phyloP scores from a whole-genome alignment of 2,888 invertebrate species.

The Ophion ellenae region DNA sequence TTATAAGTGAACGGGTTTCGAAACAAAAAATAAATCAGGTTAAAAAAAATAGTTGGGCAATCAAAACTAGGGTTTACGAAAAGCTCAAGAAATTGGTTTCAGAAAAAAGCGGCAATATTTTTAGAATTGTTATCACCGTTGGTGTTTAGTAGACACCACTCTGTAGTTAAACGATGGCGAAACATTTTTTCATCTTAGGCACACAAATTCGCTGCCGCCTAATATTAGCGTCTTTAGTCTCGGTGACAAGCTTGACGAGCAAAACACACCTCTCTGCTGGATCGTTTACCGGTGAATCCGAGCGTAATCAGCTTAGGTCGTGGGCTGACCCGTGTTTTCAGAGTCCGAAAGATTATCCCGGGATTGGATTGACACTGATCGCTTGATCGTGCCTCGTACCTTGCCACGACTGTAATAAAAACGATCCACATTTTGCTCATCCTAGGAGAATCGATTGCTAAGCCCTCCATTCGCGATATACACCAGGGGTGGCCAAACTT shows the following conservation, averaged over 20 bases:
- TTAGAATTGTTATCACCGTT: background rate
- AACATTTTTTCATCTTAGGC: slow-evolving; percentile 11
- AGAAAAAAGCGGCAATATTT: background rate
- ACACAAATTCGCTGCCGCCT: background rate
- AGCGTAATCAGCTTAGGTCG: slow-evolving; percentile 50
- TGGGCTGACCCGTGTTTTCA: slow-evolving; percentile 33
- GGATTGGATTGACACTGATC: slow-evolving; percentile 54
- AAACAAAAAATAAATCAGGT: background rate
- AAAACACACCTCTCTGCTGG: slow-evolving; percentile 34
- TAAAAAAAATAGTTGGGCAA: background rate
- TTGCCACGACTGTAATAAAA: slow-evolving; percentile 1
- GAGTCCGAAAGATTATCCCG: slow-evolving; percentile 44
- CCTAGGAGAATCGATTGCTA: background rate
- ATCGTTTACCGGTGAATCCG: slow-evolving; percentile 62
- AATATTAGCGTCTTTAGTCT: no score
- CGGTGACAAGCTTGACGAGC: slow-evolving; percentile 41
- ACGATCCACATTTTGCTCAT: background rate
- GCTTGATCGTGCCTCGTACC: background rate
- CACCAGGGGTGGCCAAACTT: no score
- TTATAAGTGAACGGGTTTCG: background rate
- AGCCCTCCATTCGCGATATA: no score
- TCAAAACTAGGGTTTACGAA: background rate
- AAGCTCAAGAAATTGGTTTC: background rate
- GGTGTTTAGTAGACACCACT: slow-evolving; percentile 1
- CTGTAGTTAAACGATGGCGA: background rate